Percentiles rank a stretch among this genome's conserved stretches.
These are phyloP conservation scores for Campylorhamphus procurvoides DNA, from an alignment of 2,113 vertebrate genomes.

Conservation along the genomic window DNA sequence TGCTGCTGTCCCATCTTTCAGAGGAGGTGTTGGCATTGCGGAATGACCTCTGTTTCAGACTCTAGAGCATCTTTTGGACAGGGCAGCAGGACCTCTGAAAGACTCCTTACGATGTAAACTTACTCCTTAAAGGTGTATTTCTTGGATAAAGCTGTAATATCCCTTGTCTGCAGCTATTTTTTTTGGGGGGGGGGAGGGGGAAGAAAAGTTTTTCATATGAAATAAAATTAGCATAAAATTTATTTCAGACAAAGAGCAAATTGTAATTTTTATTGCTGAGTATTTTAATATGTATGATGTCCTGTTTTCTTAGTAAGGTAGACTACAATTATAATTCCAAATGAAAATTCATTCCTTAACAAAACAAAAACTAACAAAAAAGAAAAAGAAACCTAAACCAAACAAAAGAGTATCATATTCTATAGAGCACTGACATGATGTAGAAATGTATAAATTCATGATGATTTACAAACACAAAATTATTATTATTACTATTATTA, in stretches of 20 bases:
- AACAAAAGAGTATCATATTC: neutral
- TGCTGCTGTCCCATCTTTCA: neutral
- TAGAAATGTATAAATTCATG: neutral
- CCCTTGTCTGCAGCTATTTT: neutral
- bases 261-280: neutral
- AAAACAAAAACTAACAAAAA: neutral
- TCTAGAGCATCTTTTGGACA: constrained; percentile 6
- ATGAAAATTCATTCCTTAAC: neutral
- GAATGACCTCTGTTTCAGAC: neutral
- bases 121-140: neutral
- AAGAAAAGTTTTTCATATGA: neutral
- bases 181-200: too few relatives aligned
- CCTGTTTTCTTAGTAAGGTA: neutral
- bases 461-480: neutral
- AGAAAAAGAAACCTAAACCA: too few relatives aligned
- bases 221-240: constrained; percentile 29
- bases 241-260: neutral
- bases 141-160: neutral
- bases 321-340: neutral
- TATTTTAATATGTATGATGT: neutral
- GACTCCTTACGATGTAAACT: neutral
- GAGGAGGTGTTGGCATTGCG: neutral
- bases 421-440: neutral
- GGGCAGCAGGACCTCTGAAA: neutral
- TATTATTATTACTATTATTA: neutral